These are phyloP conservation scores for Lasioglossum baleicum DNA, from an alignment of 1,140 invertebrate species.

Conservation along the genomic window DNA sequence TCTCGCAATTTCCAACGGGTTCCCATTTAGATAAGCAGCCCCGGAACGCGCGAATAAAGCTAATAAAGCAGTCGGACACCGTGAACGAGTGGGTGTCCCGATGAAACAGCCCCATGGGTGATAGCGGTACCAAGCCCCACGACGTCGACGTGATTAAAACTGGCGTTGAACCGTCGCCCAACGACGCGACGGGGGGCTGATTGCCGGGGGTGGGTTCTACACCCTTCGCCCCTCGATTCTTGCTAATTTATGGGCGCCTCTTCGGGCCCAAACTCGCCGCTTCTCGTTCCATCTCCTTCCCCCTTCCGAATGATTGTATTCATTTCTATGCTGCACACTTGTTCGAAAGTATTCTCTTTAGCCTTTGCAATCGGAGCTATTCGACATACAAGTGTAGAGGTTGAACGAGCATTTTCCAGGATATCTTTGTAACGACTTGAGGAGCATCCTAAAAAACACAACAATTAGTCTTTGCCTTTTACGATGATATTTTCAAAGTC, in stretches of 20 bases:
- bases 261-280: slow-evolving; percentile 50
- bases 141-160: slow-evolving; percentile 75
- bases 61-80: slow-evolving; percentile 60
- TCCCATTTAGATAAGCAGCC: slow-evolving; percentile 32
- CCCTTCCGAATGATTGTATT: no score
- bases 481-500: no score
- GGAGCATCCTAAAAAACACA: no score
- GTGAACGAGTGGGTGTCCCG: slow-evolving; percentile 66
- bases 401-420: no score
- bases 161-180: slow-evolving; percentile 66
- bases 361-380: no score
- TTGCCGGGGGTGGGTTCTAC: slow-evolving; percentile 67
- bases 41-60: slow-evolving; percentile 31
- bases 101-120: slow-evolving; percentile 70
- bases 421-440: no score
- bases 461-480: no score
- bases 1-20: background rate
- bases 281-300: background rate
- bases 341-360: no score
- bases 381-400: no score
- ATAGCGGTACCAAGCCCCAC: slow-evolving; percentile 49
- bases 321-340: no score
- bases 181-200: slow-evolving; percentile 75
- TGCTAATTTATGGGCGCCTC: slow-evolving; percentile 78
- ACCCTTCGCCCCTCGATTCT: slow-evolving; percentile 61